phyloP scores from a whole-genome alignment of 2,888 invertebrate species.

The Caenorhabditis macrosperma region DNA sequence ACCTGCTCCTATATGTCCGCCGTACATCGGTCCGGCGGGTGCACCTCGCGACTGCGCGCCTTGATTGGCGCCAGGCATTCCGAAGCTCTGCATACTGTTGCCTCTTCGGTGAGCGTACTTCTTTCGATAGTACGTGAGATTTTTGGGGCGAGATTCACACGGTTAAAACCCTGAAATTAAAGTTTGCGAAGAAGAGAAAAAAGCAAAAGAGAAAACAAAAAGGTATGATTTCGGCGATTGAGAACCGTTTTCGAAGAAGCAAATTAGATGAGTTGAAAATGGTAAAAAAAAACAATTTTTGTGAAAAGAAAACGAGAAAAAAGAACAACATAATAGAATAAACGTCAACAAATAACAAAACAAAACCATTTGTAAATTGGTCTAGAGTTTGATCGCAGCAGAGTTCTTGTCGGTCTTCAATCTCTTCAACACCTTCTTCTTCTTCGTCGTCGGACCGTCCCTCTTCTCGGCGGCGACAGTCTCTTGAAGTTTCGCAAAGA shows the following conservation, averaged over 20 bases:
- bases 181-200: neutral
- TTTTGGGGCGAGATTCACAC: neutral
- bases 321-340: conserved; percentile 14
- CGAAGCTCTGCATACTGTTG: conserved; percentile 55
- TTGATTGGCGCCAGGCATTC: conserved; percentile 19
- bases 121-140: neutral
- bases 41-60: neutral
- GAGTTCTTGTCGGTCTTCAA: conserved; percentile 57
- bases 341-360: conserved; percentile 18
- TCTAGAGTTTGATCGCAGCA: conserved; percentile 59
- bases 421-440: conserved; percentile 61
- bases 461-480: conserved; percentile 60
- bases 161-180: conserved; percentile 42
- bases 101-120: neutral
- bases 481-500: conserved; percentile 67
- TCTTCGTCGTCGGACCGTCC: conserved; percentile 57
- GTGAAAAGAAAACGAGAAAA: neutral
- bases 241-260: conserved; percentile 1
- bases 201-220: neutral
- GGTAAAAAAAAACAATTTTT: neutral
- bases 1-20: neutral
- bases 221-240: conserved; percentile 12
- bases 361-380: neutral
- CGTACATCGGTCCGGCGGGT: conserved; percentile 6
- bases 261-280: neutral